These are phyloP conservation scores for Antechinus flavipes DNA, from an alignment of 2,113 vertebrate genomes.

Conservation along the genomic window DNA sequence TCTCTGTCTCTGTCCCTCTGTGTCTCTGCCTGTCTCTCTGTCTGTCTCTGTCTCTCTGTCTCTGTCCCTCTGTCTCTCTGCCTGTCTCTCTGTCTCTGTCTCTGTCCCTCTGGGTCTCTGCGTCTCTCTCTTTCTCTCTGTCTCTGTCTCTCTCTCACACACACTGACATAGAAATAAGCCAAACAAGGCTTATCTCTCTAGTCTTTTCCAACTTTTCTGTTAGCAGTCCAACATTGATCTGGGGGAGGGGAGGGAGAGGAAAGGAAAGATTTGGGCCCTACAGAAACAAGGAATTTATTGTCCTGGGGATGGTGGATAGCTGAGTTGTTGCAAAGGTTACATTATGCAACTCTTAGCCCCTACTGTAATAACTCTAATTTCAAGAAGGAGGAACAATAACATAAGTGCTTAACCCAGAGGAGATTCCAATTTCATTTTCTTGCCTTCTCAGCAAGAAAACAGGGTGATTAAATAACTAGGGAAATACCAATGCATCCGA, in stretches of 20 bases:
- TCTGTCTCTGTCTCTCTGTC: too few species aligned
- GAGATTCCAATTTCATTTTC: slow-evolving; percentile 27
- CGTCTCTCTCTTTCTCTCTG: too few species aligned
- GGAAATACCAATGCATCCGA: slow-evolving; percentile 32
- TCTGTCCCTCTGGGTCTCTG: too few species aligned
- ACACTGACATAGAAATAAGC: background rate
- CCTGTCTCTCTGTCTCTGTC: too few species aligned
- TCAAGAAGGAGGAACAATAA: slow-evolving; percentile 54
- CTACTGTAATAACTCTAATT: slow-evolving; percentile 51
- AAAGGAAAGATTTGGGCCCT: background rate
- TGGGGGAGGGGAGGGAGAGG: background rate
- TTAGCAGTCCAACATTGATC: background rate
- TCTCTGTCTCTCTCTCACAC: background rate
- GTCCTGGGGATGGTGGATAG: slow-evolving; percentile 50
- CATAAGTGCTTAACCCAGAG: slow-evolving; percentile 35
- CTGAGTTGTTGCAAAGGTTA: slow-evolving; percentile 52
- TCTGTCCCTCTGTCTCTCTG: too few species aligned
- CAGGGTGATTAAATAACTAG: slow-evolving; percentile 55
- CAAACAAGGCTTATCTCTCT: background rate
- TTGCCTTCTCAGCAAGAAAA: slow-evolving; percentile 1
- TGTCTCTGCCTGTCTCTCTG: too few species aligned
- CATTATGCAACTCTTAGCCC: slow-evolving; percentile 48
- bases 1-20: too few species aligned
- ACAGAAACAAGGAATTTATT: slow-evolving; percentile 44
- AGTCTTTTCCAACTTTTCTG: background rate